phyloP scores from a whole-genome alignment of 1,140 invertebrate genomes.

The Apis mellifera region Amel_HAv3.1 CM009942.2:4790001-4790500 shows the following conservation, averaged over 20 bases:
- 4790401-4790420: constrained; percentile 44
- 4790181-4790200: constrained; percentile 51
- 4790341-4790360: not conserved
- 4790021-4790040: constrained; percentile 30
- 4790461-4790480: constrained; percentile 22
- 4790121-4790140: constrained; percentile 79
- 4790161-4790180: constrained; percentile 66
- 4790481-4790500: constrained; percentile 10
- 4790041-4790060: constrained; percentile 39
- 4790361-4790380: not conserved
- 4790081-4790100: constrained; percentile 76
- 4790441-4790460: no score
- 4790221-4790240: constrained; percentile 58
- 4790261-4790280: constrained; percentile 20
- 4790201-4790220: constrained; percentile 21
- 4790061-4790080: constrained; percentile 63
- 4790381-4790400: not conserved
- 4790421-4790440: constrained; percentile 10
- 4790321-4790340: not conserved
- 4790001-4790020: not conserved
- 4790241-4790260: constrained; percentile 68
- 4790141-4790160: constrained; percentile 77
- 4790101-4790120: constrained; percentile 75
- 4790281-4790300: constrained; percentile 15
- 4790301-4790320: not conserved